Evolutionary conservation across 2,888 invertebrate genomes (phyloP), one percentile per base, ranked within the genome.

Genomic region (Thymelicus acteon): DNA sequence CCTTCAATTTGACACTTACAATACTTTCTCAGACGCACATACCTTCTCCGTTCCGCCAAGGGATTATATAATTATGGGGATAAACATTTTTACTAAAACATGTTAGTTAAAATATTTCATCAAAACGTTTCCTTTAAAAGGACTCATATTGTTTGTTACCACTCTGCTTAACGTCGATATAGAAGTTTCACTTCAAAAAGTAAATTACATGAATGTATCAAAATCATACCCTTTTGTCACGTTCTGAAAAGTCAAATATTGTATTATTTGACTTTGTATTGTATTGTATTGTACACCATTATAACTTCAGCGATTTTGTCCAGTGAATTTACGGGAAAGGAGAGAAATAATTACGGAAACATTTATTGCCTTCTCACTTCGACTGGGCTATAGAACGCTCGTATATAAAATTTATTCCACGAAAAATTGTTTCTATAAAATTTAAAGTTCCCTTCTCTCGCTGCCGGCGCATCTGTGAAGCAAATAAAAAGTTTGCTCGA

Each of bases 401-500:
- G 44, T 64, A 64, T 64, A 64, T 64, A 64, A 69, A 72, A 74
- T 72, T 72, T 72, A 74, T 74, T 71, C 71, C 72, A 67, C 67
- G 72, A 76, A 74, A 77, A 74, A 81, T 76, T 75, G 76, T 78
- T 80, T 82, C 75, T 74, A 77, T 75, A 75, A 82, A 86, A 83
- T 85, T 85, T 81, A 80, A 81, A 84, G 78, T 80, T 78, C 74
- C 76, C 72, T 78, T 75, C 65, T 72, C 67, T 63, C 78, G 76
- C 75, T 76, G 74, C 73, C 74, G 73, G 74, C 81, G 76, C 82
- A 84, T 82, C 82, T 84, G 81, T 74, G 76, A 75, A 78, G 79
- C 79, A 82, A 85, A 87, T 84, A 88, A 89, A 87, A 87, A 83
- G 79, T 83, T 80, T 75, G 73, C 80, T 79, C 82, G 82, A 82